Percentiles rank a stretch among this genome's conserved stretches.
Conservation (phyloP, 2,888 invertebrate genomes). For the Tethea ocularis region DNA sequence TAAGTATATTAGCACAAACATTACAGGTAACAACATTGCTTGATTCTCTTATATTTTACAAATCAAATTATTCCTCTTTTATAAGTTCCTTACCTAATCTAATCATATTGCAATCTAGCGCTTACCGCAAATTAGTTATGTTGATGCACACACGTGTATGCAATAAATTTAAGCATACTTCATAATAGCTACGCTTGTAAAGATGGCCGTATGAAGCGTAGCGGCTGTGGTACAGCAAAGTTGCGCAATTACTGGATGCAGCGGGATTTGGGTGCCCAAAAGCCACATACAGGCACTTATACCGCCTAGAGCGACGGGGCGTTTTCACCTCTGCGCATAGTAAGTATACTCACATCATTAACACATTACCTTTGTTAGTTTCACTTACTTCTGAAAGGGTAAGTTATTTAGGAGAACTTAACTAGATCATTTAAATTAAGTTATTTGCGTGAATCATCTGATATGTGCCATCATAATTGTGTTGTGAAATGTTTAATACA, state of each 20-base stretch:
- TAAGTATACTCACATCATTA: slow-evolving; percentile 32
- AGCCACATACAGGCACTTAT: slow-evolving; percentile 35
- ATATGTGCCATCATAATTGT: no score
- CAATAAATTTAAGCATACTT: background rate
- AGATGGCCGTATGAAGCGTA: slow-evolving; percentile 31
- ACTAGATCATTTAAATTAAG: background rate
- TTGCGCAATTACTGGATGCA: slow-evolving; percentile 48
- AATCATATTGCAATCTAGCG: background rate
- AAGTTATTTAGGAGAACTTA: background rate
- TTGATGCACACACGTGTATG: background rate
- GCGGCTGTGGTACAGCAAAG: slow-evolving; percentile 38
- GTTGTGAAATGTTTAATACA: no score
- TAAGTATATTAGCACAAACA: no score
- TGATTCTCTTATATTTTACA: no score
- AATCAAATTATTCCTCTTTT: background rate
- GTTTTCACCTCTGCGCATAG: slow-evolving; percentile 18
- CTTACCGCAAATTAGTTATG: background rate
- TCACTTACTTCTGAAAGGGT: slow-evolving; percentile 12
- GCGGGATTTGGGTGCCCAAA: slow-evolving; percentile 41
- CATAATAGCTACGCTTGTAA: slow-evolving; percentile 23
- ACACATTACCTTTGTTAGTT: slow-evolving; percentile 23
- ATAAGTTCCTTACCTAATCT: background rate
- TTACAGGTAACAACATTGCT: no score
- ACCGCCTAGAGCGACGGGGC: slow-evolving; percentile 19
- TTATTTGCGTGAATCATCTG: no score